Conservation (phyloP, 2,797 vertebrate genomes). For the Rhabdomys pumilio region DNA sequence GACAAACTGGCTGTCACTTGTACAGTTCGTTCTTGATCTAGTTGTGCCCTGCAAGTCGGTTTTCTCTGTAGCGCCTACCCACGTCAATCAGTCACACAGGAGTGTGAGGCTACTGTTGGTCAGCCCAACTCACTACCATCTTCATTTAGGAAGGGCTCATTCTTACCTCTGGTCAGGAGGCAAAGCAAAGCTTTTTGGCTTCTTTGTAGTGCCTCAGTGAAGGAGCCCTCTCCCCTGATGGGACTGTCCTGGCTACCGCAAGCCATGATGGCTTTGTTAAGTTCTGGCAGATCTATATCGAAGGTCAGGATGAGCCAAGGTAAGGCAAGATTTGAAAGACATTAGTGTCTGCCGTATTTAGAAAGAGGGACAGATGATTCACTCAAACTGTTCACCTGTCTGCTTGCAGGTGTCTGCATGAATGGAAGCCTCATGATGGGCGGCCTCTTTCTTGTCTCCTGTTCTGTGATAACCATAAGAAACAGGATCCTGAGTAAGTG, state of each 20-base stretch:
- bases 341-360: background rate
- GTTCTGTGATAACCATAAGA: slow-evolving; percentile 99
- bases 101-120: background rate
- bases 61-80: background rate
- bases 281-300: slow-evolving; percentile 99
- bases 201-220: slow-evolving; percentile 95
- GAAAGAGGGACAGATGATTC: background rate
- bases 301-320: slow-evolving; percentile 97
- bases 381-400: background rate
- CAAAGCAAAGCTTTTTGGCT: slow-evolving; percentile 71
- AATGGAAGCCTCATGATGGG: slow-evolving; percentile 97
- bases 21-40: background rate
- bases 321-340: slow-evolving; percentile 82
- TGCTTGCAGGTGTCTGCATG: slow-evolving; percentile 95
- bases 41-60: background rate
- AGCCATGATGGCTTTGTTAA: slow-evolving; percentile 99
- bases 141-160: slow-evolving; percentile 8
- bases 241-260: slow-evolving; percentile 97
- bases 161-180: slow-evolving; percentile 40
- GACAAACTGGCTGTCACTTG: background rate
- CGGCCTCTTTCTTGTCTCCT: slow-evolving; percentile 97
- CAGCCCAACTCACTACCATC: background rate
- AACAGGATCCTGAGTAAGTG: slow-evolving; percentile 98
- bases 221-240: slow-evolving; percentile 98
- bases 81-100: background rate